phyloP scores from a whole-genome alignment of 1,140 invertebrate genomes.

The Drosophila erecta region DNA sequence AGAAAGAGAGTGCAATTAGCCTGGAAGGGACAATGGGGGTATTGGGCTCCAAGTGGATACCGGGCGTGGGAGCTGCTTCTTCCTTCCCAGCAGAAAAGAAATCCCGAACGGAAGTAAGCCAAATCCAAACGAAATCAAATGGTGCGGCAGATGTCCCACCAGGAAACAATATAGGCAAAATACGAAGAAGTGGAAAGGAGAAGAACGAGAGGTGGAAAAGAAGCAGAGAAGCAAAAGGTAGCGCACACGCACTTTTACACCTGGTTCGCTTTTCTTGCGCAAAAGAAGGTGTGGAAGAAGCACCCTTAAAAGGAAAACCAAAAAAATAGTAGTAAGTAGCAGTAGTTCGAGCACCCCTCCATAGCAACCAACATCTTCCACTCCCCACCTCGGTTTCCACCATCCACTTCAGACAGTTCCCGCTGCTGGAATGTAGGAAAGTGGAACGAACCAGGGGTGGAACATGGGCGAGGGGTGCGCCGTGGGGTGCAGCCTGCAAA shows the following conservation, averaged over 20 bases:
- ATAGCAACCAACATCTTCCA: slow-evolving; percentile 17
- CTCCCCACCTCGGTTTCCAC: slow-evolving; percentile 3
- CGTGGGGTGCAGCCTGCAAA: slow-evolving; percentile 41
- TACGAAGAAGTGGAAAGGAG: slow-evolving; percentile 7
- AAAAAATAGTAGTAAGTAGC: slow-evolving; percentile 41
- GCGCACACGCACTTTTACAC: slow-evolving; percentile 53
- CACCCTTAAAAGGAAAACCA: slow-evolving; percentile 69
- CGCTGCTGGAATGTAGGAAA: slow-evolving; percentile 45
- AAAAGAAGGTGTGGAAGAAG: slow-evolving; percentile 56
- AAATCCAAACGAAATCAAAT: slow-evolving; percentile 38
- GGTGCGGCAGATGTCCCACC: slow-evolving; percentile 66
- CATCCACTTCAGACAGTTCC: slow-evolving; percentile 60
- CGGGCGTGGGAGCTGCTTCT: slow-evolving; percentile 73
- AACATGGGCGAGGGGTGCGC: neutral
- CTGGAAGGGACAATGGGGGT: slow-evolving; percentile 4
- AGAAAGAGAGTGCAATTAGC: slow-evolving; percentile 57
- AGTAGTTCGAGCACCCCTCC: slow-evolving; percentile 45
- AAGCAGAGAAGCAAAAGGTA: slow-evolving; percentile 20
- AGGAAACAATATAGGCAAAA: slow-evolving; percentile 40
- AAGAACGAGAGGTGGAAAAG: slow-evolving; percentile 4
- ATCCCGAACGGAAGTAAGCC: slow-evolving; percentile 35
- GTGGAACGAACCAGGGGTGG: slow-evolving; percentile 58
- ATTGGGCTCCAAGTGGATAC: slow-evolving; percentile 30
- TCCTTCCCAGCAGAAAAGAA: slow-evolving; percentile 2
- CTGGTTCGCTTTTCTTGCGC: slow-evolving; percentile 65